Conservation (phyloP, 2,797 vertebrate species). For the Neoniphon sammara region DNA sequence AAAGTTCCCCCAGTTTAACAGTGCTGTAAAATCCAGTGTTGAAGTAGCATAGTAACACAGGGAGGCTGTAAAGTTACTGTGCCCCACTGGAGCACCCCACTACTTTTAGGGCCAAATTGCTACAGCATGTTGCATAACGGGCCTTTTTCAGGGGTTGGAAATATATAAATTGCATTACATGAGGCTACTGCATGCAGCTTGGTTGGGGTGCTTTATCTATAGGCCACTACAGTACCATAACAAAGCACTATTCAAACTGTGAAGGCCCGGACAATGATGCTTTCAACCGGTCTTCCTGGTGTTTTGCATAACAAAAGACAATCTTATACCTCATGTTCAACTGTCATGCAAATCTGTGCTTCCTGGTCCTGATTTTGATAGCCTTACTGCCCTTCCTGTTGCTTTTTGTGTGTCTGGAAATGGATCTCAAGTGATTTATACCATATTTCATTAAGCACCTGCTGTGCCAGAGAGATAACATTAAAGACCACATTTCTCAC, state of each 20-base stretch:
- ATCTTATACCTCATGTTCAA: conserved; percentile 61
- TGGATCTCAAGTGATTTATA: conserved; percentile 36
- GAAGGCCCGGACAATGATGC: conserved; percentile 65
- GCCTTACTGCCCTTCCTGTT: conserved; percentile 28
- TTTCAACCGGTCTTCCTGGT: conserved; percentile 68
- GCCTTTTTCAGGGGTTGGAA: conserved; percentile 24
- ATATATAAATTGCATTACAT: conserved; percentile 26
- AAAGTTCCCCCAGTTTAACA: conserved; percentile 38
- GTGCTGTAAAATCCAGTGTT: conserved; percentile 50
- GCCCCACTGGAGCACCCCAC: conserved; percentile 27
- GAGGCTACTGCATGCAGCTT: conserved; percentile 39
- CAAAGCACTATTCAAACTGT: conserved; percentile 67
- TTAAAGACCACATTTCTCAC: conserved; percentile 47
- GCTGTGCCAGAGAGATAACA: conserved; percentile 58
- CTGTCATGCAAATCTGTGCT: conserved; percentile 73
- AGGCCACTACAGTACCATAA: conserved; percentile 47
- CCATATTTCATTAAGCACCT: conserved; percentile 24
- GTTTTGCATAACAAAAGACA: conserved; percentile 76
- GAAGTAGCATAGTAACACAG: conserved; percentile 33
- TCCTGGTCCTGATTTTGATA: conserved; percentile 40
- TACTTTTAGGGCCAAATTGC: conserved; percentile 68
- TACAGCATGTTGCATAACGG: conserved; percentile 70
- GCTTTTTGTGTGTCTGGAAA: conserved; percentile 15
- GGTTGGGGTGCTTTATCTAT: conserved; percentile 32
- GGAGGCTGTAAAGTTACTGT: conserved; percentile 48